Percentiles rank a stretch among this genome's conserved stretches.
These are phyloP conservation scores for Drosophila equinoxialis DNA, from an alignment of 1,140 invertebrate genomes.

Conservation along the genomic window DNA sequence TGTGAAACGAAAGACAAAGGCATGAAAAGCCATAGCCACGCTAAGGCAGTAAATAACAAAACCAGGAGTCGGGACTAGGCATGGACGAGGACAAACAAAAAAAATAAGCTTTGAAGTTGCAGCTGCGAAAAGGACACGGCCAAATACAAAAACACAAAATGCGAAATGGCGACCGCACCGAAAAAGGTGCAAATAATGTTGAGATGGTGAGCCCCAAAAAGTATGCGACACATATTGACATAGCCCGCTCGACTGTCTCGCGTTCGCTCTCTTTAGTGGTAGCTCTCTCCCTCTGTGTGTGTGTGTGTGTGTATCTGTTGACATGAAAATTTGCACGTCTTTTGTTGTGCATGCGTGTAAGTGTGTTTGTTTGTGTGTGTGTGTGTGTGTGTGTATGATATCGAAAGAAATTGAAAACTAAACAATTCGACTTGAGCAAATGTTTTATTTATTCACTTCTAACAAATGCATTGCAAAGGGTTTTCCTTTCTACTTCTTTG, in stretches of 20 bases:
- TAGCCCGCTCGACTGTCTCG: conserved; percentile 46
- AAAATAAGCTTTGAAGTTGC: conserved; percentile 64
- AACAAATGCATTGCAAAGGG: conserved; percentile 66
- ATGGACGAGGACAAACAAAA: conserved; percentile 12
- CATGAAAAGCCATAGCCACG: conserved; percentile 46
- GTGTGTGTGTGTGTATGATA: conserved; percentile 17
- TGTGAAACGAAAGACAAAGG: conserved; percentile 19
- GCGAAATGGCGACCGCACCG: conserved; percentile 34
- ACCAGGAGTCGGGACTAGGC: conserved; percentile 27
- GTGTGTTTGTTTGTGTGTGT: conserved; percentile 53
- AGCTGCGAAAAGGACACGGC: conserved; percentile 35
- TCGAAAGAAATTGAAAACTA: conserved; percentile 71
- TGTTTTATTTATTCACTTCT: conserved; percentile 69
- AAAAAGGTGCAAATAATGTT: conserved; percentile 77
- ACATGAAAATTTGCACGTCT: conserved; percentile 79
- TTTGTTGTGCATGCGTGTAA: conserved; percentile 79
- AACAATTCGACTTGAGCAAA: conserved; percentile 67
- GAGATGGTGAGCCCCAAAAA: conserved; percentile 60
- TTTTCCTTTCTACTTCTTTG: conserved; percentile 43
- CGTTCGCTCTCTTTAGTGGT: conserved; percentile 16
- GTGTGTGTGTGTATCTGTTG: conserved; percentile 61
- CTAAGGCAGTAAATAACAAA: conserved; percentile 56
- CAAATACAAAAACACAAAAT: conserved; percentile 34
- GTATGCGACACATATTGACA: conserved; percentile 76
- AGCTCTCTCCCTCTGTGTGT: conserved; percentile 24